Evolutionary conservation across 1,140 invertebrate species (phyloP).

Genomic region (fruit fly (Drosophila melanogaster)): DNA sequence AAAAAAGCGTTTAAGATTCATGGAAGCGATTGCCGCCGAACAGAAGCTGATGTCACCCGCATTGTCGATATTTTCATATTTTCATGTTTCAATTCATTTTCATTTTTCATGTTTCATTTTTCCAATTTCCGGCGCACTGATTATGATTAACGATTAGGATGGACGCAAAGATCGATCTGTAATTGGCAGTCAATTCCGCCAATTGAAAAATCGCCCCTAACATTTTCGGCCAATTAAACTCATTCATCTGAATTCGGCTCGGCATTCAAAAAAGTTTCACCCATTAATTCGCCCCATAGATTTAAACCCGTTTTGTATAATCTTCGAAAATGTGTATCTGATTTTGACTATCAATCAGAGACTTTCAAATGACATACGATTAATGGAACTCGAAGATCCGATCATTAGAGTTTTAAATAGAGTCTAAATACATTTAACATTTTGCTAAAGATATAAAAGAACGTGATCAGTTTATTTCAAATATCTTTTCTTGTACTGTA

Average conservation of each 20-base stretch:
- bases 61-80: slow-evolving; percentile 25
- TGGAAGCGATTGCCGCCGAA: slow-evolving; percentile 12
- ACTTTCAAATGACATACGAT: neutral
- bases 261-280: slow-evolving; percentile 27
- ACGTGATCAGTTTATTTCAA: slow-evolving; percentile 10
- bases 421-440: neutral
- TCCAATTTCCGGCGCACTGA: slow-evolving; percentile 4
- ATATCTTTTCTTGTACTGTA: neutral
- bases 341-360: slow-evolving; percentile 4
- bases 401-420: neutral
- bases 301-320: slow-evolving; percentile 7
- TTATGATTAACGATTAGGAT: slow-evolving; percentile 35
- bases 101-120: neutral
- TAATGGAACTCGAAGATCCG: no score
- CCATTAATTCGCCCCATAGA: neutral
- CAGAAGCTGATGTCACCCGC: slow-evolving; percentile 51
- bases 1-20: slow-evolving; percentile 53
- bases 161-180: slow-evolving; percentile 5
- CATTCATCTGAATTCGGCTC: slow-evolving; percentile 7
- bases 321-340: slow-evolving; percentile 11
- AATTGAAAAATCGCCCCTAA: slow-evolving; percentile 21
- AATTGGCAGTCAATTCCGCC: slow-evolving; percentile 24
- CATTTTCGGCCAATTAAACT: slow-evolving; percentile 19
- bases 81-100: neutral
- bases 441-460: no score